A percentile compares a stretch with the other conserved stretches of the same genome.
phyloP scores from a whole-genome alignment of 2,888 invertebrate genomes.

The Acronicta psi region DNA sequence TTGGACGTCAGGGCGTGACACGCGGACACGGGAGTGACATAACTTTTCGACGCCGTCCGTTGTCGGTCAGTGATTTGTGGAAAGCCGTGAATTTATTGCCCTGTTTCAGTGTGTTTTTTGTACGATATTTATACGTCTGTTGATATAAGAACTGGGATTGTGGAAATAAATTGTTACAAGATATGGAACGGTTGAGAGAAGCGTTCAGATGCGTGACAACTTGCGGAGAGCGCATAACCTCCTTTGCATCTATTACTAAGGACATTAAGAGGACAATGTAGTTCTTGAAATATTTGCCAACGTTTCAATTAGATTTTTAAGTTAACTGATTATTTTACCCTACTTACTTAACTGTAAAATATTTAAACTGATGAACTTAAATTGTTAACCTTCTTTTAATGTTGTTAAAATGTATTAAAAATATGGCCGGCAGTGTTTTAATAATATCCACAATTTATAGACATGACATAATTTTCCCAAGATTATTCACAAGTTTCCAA shows the following conservation, averaged over 20 bases:
- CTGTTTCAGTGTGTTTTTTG: conserved; percentile 33
- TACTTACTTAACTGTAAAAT: too few relatives aligned
- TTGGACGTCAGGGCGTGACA: conserved; percentile 59
- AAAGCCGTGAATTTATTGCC: conserved; percentile 55
- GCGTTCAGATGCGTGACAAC: neutral
- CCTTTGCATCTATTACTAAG: neutral
- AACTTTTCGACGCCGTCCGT: conserved; percentile 80
- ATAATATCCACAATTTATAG: neutral
- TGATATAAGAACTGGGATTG: conserved; percentile 24
- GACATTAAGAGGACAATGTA: too few relatives aligned
- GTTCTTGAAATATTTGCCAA: too few relatives aligned
- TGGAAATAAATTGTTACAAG: conserved; percentile 30
- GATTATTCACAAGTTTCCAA: neutral
- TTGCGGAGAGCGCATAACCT: neutral
- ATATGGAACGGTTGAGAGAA: conserved; percentile 16
- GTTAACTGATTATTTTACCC: neutral
- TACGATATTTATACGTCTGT: conserved; percentile 27
- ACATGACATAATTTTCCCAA: neutral
- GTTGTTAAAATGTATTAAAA: too few relatives aligned
- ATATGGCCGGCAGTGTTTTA: neutral
- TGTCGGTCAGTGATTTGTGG: conserved; percentile 62
- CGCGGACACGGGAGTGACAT: conserved; percentile 69
- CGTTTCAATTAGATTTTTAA: neutral
- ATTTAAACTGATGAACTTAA: too few relatives aligned
- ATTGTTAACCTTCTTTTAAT: too few relatives aligned